A percentile compares a stretch with the other conserved stretches of the same genome.
These are phyloP conservation scores for Heterohyrax brucei DNA, from an alignment of 2,797 vertebrate species.

Conservation along the genomic window DNA sequence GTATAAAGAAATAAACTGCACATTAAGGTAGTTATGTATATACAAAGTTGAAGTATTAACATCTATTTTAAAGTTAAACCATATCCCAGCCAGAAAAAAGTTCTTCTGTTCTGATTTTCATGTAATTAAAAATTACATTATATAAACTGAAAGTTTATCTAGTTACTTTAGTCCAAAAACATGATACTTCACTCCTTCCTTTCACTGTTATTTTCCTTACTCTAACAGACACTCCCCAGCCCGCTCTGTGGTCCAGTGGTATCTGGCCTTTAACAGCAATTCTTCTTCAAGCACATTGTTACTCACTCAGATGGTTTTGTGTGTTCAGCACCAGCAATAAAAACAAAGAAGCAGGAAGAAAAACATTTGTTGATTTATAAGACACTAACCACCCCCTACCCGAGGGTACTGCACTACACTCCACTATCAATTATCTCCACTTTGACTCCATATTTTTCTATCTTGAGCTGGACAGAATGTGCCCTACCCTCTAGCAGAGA, in stretches of 20 bases:
- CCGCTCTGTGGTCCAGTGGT: background rate
- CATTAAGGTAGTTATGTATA: background rate
- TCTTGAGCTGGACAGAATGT: background rate
- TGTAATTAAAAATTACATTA: background rate
- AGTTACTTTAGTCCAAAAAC: background rate
- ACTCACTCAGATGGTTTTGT: conserved; percentile 42
- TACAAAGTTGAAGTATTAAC: background rate
- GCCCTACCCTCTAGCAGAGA: background rate
- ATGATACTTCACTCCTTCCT: background rate
- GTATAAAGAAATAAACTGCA: conserved; percentile 45
- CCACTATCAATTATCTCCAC: background rate
- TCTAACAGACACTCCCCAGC: background rate
- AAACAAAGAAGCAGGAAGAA: conserved; percentile 45
- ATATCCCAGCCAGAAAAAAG: conserved; percentile 27
- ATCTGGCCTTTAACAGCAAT: conserved; percentile 15
- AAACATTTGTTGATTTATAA: background rate
- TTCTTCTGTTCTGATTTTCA: conserved; percentile 40
- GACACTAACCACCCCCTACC: background rate
- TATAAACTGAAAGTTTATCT: background rate
- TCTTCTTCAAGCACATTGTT: conserved; percentile 8
- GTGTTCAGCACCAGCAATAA: conserved; percentile 18
- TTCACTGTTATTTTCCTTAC: conserved; percentile 1
- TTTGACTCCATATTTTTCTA: background rate
- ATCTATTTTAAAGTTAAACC: conserved; percentile 64
- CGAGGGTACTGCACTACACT: background rate